Evolutionary conservation across 1,140 invertebrate genomes (phyloP).

Genomic region (Mesaphorura yosii): DNA sequence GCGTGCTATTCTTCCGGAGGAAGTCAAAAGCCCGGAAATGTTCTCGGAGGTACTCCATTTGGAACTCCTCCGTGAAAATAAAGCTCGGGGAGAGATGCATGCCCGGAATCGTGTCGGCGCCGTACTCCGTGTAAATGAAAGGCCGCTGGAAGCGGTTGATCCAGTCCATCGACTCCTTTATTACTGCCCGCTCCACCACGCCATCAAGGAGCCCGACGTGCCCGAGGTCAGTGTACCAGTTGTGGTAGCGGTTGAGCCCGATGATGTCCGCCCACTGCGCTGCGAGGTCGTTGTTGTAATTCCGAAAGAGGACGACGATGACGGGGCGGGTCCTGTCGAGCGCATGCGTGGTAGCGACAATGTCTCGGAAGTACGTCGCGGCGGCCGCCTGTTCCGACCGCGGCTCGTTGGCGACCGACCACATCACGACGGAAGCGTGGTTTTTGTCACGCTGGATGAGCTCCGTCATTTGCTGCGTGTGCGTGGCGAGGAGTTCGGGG

Average conservation of each 20-base stretch:
- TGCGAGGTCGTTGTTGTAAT: slow-evolving; percentile 32
- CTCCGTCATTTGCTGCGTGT: slow-evolving; percentile 70
- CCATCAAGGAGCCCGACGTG: slow-evolving; percentile 34
- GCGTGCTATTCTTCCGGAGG: slow-evolving; percentile 36
- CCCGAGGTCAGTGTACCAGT: slow-evolving; percentile 45
- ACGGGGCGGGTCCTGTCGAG: slow-evolving; percentile 33
- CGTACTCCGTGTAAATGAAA: slow-evolving; percentile 51
- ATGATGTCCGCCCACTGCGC: slow-evolving; percentile 46
- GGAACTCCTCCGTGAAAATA: slow-evolving; percentile 52
- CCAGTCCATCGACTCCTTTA: slow-evolving; percentile 35
- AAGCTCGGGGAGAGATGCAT: slow-evolving; percentile 44
- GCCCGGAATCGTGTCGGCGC: slow-evolving; percentile 49
- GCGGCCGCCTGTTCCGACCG: slow-evolving; percentile 51
- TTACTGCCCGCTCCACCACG: slow-evolving; percentile 37
- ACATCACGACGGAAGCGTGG: slow-evolving; percentile 86
- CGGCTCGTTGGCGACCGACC: slow-evolving; percentile 93
- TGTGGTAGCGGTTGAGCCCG: slow-evolving; percentile 49
- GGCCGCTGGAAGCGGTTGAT: slow-evolving; percentile 42
- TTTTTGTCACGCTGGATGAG: slow-evolving; percentile 85
- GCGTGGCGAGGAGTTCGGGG: slow-evolving; percentile 54
- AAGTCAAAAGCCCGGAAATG: slow-evolving; percentile 48
- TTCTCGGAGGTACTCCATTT: slow-evolving; percentile 44
- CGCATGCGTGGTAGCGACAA: slow-evolving; percentile 30
- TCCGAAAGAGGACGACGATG: slow-evolving; percentile 33
- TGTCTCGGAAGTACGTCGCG: slow-evolving; percentile 61